Conservation (phyloP, 2,113 vertebrate species). For the Corvus moneduloides region DNA sequence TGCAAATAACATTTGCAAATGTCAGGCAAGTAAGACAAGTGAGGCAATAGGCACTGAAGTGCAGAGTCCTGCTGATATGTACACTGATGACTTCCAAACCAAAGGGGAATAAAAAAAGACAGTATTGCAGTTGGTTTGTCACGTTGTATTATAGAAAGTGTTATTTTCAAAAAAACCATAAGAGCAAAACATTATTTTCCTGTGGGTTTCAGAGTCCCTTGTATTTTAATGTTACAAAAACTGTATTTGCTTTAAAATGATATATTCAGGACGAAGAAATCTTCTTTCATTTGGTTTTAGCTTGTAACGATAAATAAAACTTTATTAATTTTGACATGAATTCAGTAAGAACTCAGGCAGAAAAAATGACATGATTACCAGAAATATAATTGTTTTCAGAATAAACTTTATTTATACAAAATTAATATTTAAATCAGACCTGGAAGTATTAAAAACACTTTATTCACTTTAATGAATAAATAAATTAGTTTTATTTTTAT, state of each 20-base stretch:
- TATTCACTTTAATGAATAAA: slow-evolving; percentile 79
- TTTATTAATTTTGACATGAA: slow-evolving; percentile 72
- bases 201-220: slow-evolving; percentile 67
- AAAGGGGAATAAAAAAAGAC: slow-evolving; percentile 76
- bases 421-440: slow-evolving; percentile 75
- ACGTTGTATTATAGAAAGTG: slow-evolving; percentile 74
- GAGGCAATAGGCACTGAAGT: slow-evolving; percentile 72
- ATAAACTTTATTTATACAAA: slow-evolving; percentile 76
- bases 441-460: slow-evolving; percentile 73
- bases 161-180: slow-evolving; percentile 68
- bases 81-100: slow-evolving; percentile 74
- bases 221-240: slow-evolving; percentile 70
- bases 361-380: slow-evolving; percentile 62
- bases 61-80: slow-evolving; percentile 70
- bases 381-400: slow-evolving; percentile 74
- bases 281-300: slow-evolving; percentile 64
- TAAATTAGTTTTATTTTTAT: slow-evolving; percentile 77
- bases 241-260: slow-evolving; percentile 70
- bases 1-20: slow-evolving; percentile 71
- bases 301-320: slow-evolving; percentile 69
- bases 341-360: slow-evolving; percentile 80
- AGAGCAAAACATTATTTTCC: slow-evolving; percentile 67
- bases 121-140: slow-evolving; percentile 72
- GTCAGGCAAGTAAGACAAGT: slow-evolving; percentile 70
- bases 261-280: slow-evolving; percentile 67